Conservation (phyloP, 2,888 invertebrate species). For the Rapana venosa region DNA sequence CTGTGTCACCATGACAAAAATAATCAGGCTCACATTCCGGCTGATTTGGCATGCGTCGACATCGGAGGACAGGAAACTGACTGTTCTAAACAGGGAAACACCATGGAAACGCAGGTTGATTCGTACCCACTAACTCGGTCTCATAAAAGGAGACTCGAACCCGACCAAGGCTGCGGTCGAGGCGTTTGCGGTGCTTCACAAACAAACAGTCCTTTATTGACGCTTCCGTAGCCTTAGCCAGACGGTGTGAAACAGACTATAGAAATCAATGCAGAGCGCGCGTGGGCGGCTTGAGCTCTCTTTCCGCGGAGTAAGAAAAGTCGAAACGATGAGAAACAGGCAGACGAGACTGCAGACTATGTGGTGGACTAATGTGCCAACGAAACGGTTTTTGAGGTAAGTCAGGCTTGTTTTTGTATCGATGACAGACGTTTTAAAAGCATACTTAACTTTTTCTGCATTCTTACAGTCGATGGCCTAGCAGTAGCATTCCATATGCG, state of each 20-base stretch:
- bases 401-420: background rate
- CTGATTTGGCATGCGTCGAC: too few relatives aligned
- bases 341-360: slow-evolving; percentile 25
- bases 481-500: background rate
- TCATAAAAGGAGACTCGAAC: too few relatives aligned
- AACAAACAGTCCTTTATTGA: background rate
- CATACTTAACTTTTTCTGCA: background rate
- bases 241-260: slow-evolving; percentile 30
- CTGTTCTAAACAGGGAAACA: too few relatives aligned
- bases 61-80: too few relatives aligned
- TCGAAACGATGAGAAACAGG: slow-evolving; percentile 14
- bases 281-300: slow-evolving; percentile 34
- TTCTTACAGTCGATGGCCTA: background rate
- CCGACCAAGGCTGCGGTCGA: too few relatives aligned
- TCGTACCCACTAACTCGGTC: too few relatives aligned
- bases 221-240: background rate
- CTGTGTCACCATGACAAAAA: too few relatives aligned
- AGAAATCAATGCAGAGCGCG: slow-evolving; percentile 22
- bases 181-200: background rate
- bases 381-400: slow-evolving; percentile 2
- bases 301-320: slow-evolving; percentile 25
- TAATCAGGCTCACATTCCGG: too few relatives aligned
- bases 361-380: slow-evolving; percentile 12
- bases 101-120: too few relatives aligned
- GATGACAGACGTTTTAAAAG: background rate